These are phyloP conservation scores for Cataglyphis cursor DNA, from an alignment of 2,888 invertebrate genomes.

Conservation along the genomic window DNA sequence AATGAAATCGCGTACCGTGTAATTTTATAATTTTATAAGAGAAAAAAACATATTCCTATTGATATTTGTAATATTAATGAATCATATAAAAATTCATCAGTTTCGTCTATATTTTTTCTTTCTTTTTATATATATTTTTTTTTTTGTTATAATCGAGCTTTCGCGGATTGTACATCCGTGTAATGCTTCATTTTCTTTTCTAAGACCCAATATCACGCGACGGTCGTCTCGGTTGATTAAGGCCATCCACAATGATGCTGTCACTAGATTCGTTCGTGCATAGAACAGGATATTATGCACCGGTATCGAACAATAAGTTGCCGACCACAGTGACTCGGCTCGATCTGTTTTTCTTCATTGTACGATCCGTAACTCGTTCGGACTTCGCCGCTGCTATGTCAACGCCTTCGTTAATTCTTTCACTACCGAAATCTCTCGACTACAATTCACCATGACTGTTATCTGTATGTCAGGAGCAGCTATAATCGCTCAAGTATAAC, in stretches of 20 bases:
- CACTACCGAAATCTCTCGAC: constrained; percentile 8
- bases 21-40: not conserved
- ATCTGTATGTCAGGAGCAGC: constrained; percentile 25
- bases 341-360: constrained; percentile 66
- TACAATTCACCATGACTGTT: constrained; percentile 49
- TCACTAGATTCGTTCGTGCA: constrained; percentile 83
- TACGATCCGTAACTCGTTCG: constrained; percentile 41
- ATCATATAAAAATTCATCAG: not conserved
- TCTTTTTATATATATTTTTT: not conserved
- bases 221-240: constrained; percentile 55
- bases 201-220: constrained; percentile 23
- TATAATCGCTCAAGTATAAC: constrained; percentile 42
- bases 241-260: constrained; percentile 67
- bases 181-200: constrained; percentile 48
- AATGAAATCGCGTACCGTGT: not conserved
- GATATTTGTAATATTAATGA: constrained; percentile 19
- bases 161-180: constrained; percentile 30
- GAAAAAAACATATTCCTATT: not conserved
- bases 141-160: constrained; percentile 29
- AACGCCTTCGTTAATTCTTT: constrained; percentile 58
- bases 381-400: constrained; percentile 38
- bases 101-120: constrained; percentile 1
- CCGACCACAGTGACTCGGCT: constrained; percentile 80
- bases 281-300: constrained; percentile 83
- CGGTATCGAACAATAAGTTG: constrained; percentile 81